Percentiles rank a stretch among this genome's conserved stretches.
phyloP scores from a whole-genome alignment of 2,113 vertebrate species.

The Odontesthes bonariensis region DNA sequence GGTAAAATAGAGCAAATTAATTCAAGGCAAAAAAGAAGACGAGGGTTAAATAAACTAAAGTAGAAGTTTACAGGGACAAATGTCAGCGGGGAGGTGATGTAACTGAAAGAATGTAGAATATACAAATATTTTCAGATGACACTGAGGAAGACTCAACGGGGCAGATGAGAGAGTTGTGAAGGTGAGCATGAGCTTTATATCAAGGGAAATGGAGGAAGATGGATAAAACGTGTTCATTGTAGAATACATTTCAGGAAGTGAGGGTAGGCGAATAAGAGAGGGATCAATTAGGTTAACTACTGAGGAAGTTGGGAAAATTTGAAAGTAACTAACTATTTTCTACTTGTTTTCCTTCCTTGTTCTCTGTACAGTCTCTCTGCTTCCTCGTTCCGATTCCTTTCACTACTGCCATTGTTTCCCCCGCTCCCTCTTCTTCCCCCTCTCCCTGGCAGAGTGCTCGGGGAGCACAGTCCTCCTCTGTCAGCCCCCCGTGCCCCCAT shows the following conservation, averaged over 20 bases:
- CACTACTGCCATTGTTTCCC: slow-evolving; percentile 16
- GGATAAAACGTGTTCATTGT: slow-evolving; percentile 20
- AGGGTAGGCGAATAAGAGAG: slow-evolving; percentile 6
- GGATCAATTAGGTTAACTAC: slow-evolving; percentile 42
- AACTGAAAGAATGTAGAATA: slow-evolving; percentile 9
- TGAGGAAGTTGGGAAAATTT: slow-evolving; percentile 27
- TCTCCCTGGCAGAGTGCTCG: slow-evolving; percentile 86
- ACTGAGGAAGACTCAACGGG: slow-evolving; percentile 19
- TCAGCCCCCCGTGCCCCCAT: slow-evolving; percentile 91
- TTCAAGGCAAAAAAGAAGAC: slow-evolving; percentile 11
- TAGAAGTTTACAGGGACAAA: slow-evolving; percentile 18
- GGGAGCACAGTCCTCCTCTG: slow-evolving; percentile 90
- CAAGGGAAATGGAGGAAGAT: slow-evolving; percentile 7
- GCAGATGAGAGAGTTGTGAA: slow-evolving; percentile 16
- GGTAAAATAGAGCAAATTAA: slow-evolving; percentile 21
- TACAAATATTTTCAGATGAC: slow-evolving; percentile 19
- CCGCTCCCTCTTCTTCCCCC: neutral
- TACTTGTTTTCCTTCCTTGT: slow-evolving; percentile 24
- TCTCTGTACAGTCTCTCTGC: slow-evolving; percentile 43
- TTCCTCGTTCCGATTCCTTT: slow-evolving; percentile 41
- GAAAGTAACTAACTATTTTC: slow-evolving; percentile 16
- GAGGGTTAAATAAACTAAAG: slow-evolving; percentile 25
- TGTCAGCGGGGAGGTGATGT: slow-evolving; percentile 2
- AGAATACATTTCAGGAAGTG: neutral
- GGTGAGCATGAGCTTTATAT: slow-evolving; percentile 12